A percentile compares a stretch with the other conserved stretches of the same genome.
Conservation (phyloP, 2,888 invertebrate species). For the Norana najaformis region DNA sequence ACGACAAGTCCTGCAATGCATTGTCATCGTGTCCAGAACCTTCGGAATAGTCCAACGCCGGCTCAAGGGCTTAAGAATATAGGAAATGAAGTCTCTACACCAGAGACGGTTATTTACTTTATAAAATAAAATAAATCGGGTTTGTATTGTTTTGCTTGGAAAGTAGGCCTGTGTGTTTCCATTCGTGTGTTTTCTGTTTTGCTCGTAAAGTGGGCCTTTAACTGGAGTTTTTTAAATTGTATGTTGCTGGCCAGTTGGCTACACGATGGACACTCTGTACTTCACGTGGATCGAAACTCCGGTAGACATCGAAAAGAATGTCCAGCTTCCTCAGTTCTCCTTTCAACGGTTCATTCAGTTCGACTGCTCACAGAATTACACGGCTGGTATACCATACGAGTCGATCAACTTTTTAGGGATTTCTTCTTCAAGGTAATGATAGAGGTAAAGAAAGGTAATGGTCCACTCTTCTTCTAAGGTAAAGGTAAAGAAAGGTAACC, state of each 20-base stretch:
- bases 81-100: no score
- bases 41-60: no score
- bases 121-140: no score
- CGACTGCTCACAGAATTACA: slow-evolving; percentile 48
- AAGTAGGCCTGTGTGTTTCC: no score
- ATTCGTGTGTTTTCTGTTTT: no score
- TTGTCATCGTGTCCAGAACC: no score
- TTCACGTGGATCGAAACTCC: slow-evolving; percentile 45
- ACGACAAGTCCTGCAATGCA: no score
- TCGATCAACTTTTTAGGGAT: neutral
- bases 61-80: no score
- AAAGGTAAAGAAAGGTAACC: neutral
- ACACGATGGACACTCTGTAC: slow-evolving; percentile 46
- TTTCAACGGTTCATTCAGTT: slow-evolving; percentile 39
- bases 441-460: neutral
- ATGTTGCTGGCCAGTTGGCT: slow-evolving; percentile 42
- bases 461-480: neutral
- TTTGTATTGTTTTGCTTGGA: neutral
- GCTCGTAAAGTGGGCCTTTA: neutral
- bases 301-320: slow-evolving; percentile 43
- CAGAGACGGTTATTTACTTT: no score
- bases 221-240: neutral
- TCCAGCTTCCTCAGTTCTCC: slow-evolving; percentile 45
- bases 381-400: slow-evolving; percentile 42
- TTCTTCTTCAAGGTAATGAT: neutral